Conservation (phyloP, 2,797 vertebrate genomes). For the Gadopsis marmoratus region DNA sequence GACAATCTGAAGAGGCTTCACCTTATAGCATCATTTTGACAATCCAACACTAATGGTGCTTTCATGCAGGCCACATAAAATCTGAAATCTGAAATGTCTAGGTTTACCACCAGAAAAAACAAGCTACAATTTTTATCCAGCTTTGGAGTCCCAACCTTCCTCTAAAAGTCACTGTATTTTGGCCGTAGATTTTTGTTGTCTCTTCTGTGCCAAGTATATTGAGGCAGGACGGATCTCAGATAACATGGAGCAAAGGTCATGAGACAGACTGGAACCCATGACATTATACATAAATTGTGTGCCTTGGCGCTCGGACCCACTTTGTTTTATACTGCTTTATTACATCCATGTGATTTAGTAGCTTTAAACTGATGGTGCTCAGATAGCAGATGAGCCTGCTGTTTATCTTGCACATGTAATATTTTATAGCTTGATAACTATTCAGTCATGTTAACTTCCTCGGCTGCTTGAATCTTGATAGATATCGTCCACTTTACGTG, state of each 20-base stretch:
- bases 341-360: constrained; percentile 39
- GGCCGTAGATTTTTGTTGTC: not conserved
- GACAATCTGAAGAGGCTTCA: not conserved
- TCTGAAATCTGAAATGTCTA: not conserved
- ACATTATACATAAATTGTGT: not conserved
- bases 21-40: not conserved
- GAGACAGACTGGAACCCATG: constrained; percentile 40
- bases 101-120: not conserved
- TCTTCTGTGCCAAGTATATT: constrained; percentile 3
- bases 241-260: constrained; percentile 10
- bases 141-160: not conserved
- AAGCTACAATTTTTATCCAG: not conserved
- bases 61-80: not conserved
- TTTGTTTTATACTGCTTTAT: constrained; percentile 52
- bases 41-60: not conserved
- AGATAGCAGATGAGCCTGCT: constrained; percentile 27
- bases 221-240: constrained; percentile 10
- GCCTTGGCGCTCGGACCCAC: not conserved
- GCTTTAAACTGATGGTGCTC: constrained; percentile 34
- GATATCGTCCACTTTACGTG: constrained; percentile 39
- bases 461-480: constrained; percentile 50
- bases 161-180: not conserved
- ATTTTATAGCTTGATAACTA: constrained; percentile 55
- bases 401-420: constrained; percentile 36
- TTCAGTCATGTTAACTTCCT: constrained; percentile 74